These are phyloP conservation scores for Hylia prasina DNA, from an alignment of 2,113 vertebrate species.

Conservation along the genomic window DNA sequence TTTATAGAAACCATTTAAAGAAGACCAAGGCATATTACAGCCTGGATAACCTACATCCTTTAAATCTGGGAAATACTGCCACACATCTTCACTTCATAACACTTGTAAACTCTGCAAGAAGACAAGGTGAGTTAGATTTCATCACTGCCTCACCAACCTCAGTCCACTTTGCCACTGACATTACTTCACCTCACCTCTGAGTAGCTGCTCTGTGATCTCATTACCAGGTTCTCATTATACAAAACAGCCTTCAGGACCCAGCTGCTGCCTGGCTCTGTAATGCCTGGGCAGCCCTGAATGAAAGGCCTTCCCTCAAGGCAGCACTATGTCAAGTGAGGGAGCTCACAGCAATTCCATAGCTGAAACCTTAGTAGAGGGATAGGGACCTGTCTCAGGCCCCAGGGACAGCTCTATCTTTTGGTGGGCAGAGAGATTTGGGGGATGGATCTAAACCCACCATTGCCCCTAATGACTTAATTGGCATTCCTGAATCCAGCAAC, in stretches of 20 bases:
- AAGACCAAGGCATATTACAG: neutral
- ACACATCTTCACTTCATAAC: neutral
- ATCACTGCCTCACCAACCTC: neutral
- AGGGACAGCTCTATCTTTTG: neutral
- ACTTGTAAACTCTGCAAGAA: neutral
- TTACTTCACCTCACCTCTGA: neutral
- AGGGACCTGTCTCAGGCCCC: neutral
- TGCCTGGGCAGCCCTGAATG: neutral
- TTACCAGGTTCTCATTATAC: neutral
- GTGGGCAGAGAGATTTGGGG: neutral
- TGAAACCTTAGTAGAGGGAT: neutral
- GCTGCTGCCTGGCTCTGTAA: neutral
- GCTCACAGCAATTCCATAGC: neutral
- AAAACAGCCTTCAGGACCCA: neutral
- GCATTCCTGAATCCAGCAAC: neutral
- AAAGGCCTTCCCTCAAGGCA: neutral
- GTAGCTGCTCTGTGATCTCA: neutral
- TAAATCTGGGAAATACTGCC: neutral
- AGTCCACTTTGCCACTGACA: neutral
- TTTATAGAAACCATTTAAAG: neutral
- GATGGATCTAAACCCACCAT: neutral
- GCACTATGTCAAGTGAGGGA: neutral
- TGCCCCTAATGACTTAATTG: neutral
- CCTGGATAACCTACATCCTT: neutral
- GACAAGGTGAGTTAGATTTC: neutral